phyloP scores from a whole-genome alignment of 1,140 invertebrate species.

The Frieseomelitta varia region DNA sequence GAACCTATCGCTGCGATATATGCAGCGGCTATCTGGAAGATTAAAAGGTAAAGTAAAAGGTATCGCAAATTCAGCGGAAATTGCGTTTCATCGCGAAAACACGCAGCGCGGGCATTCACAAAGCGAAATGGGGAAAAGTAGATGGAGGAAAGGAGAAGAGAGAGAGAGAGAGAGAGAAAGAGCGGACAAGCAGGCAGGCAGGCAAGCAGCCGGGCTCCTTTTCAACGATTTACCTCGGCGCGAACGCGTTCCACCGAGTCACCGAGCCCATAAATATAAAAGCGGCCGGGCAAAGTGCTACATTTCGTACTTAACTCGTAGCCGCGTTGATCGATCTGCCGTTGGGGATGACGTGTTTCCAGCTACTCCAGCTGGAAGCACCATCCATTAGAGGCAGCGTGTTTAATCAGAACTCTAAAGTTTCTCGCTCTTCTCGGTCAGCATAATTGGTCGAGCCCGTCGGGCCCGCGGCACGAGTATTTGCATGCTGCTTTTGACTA shows the following conservation, averaged over 20 bases:
- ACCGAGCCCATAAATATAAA: conserved; percentile 46
- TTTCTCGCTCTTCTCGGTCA: conserved; percentile 61
- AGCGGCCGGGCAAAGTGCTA: conserved; percentile 32
- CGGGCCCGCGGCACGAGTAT: conserved; percentile 56
- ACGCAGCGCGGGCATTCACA: background rate
- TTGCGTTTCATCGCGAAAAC: conserved; percentile 5
- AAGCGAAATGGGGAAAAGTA: background rate
- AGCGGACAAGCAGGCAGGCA: background rate
- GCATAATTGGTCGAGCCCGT: conserved; percentile 70
- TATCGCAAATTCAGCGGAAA: background rate
- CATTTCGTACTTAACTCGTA: conserved; percentile 56
- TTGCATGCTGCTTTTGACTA: conserved; percentile 71
- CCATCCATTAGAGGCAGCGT: conserved; percentile 72
- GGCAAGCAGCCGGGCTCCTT: background rate
- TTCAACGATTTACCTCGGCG: conserved; percentile 33
- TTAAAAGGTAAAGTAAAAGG: background rate
- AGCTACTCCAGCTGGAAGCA: conserved; percentile 53
- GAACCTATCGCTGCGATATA: background rate
- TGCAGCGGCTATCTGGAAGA: background rate
- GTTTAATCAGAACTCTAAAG: conserved; percentile 78
- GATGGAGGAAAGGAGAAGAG: background rate
- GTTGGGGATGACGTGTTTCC: conserved; percentile 60
- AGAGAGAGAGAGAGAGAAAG: background rate
- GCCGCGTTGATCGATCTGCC: conserved; percentile 53
- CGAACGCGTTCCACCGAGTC: conserved; percentile 32